These are phyloP conservation scores for Synanthedon tipuliformis DNA, from an alignment of 2,888 invertebrate species.

Conservation along the genomic window DNA sequence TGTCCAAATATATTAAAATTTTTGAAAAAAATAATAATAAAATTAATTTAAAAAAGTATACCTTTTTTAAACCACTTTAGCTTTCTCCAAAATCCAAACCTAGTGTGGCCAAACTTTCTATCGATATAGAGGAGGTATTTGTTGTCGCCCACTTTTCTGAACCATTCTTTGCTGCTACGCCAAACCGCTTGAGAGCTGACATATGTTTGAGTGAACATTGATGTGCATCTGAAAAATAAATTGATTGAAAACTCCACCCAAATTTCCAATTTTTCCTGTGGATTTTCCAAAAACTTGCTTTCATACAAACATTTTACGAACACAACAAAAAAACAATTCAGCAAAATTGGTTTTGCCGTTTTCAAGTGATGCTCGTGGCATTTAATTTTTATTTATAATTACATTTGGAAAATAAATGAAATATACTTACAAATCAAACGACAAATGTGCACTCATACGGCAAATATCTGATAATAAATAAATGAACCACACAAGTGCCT, in stretches of 20 bases:
- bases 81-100: conserved; percentile 71
- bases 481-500: conserved; percentile 80
- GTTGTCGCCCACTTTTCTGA: conserved; percentile 47
- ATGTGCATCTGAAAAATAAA: conserved; percentile 42
- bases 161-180: conserved; percentile 54
- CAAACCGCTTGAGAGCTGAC: conserved; percentile 60
- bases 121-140: conserved; percentile 64
- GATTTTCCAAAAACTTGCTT: too few relatives aligned
- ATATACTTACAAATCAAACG: conserved; percentile 76
- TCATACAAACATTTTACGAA: not conserved
- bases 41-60: conserved; percentile 10
- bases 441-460: conserved; percentile 79
- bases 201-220: conserved; percentile 60
- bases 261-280: too few relatives aligned
- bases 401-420: conserved; percentile 2
- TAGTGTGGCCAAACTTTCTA: conserved; percentile 68
- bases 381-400: not conserved
- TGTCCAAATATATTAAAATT: not conserved
- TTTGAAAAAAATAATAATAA: not conserved
- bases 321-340: not conserved
- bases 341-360: not conserved
- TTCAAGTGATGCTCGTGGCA: not conserved
- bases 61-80: conserved; percentile 66
- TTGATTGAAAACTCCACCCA: too few relatives aligned
- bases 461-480: conserved; percentile 84